Evolutionary conservation across 2,888 invertebrate species (phyloP), one percentile per base, ranked within the genome.

Genomic region (Drosophila demipolita): DNA sequence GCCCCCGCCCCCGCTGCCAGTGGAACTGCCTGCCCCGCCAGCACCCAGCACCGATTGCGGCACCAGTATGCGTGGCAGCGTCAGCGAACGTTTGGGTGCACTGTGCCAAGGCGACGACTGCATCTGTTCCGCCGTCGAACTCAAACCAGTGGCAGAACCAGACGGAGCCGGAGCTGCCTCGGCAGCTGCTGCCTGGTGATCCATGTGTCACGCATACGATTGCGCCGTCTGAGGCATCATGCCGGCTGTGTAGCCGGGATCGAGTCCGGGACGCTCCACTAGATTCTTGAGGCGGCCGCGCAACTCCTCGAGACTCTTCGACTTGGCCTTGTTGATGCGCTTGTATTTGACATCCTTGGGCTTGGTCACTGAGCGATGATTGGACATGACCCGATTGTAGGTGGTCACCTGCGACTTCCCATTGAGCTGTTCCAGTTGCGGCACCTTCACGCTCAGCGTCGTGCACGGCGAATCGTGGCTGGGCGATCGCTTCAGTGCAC

Each of bases 271-370:
- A 77, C 97, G 96, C 65, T 97, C 97, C 40, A 97, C 97, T 95
- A 97, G 97, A 92, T 96, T 97, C 94, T 96, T 96, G 91, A 97
- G 94, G 75, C 97, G 94, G 0, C 97, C 97, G 4, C 97, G 94
- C 66, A 97, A 91, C 90, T 97, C 97, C 88, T 97, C 97, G 78
- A 97, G 94, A 88, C 97, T 97, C 93, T 97, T 97, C 73, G 97
- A 97, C 92, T 97, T 97, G 7, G 97, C 97, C 92, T 97, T 97
- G 92, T 97, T 97, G 92, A 97, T 97, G 90, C 97, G 95, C 92
- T 97, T 97, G 94, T 97, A 97, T 93, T 97, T 97, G 38, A 97
- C 97, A 92, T 98, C 97, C 94, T 97, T 97, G 77, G 97, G 97
- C 92, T 97, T 97, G 7, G 97, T 97, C 59, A 98, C 97, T 60